Evolutionary conservation across 2,888 invertebrate genomes (phyloP), one percentile per base, ranked within the genome.

Genomic region (Drosophila imparisetae): DNA sequence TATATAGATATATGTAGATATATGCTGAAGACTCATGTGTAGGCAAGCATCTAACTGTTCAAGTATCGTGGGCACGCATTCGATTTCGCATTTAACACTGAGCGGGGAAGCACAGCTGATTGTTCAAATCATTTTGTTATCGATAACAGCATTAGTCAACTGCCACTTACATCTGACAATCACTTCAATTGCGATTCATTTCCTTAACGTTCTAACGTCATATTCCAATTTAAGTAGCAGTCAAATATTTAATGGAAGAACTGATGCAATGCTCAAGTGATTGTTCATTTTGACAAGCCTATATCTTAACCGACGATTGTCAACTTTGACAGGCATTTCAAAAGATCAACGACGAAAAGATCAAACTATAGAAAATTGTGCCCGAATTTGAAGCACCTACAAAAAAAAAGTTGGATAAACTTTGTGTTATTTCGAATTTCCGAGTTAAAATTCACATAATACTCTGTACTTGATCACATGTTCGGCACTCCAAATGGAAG

Each of bases 21-120:
- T 36, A 38, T n/a, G 11, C 11, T 11, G 32, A 45, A 24, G 24
- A 24, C 24, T 45, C 24, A 45, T 45, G 45, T 45, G 21, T 45
- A 4, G 21, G 7, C 21, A 53, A 34, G 29, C 67, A 61, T 75
- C 70, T 77, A 80, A 75, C 80, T 80, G 80, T 76, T 48, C 59
- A 50, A 18, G 48, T 27, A 54, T 80, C 76, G 76, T 76, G 76
- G 40, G 59, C 62, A 69, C 75, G 73, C 59, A 78, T 66, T 58
- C 40, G 29, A 71, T 53, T 61, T 57, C 45, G n/a, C 29, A 60
- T 40, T 58, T 52, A 61, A 64, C 29, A 67, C 57, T 30, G 8
- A 57, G 30, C 30, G 30, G 40, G 40, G 30, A 55, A 38, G 13
- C 54, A 54, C 55, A n/a, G 24, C 49, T 27, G 8, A 49, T 27